These are phyloP conservation scores for Drosophila parabipectinata DNA, from an alignment of 1,140 invertebrate genomes.

Conservation along the genomic window DNA sequence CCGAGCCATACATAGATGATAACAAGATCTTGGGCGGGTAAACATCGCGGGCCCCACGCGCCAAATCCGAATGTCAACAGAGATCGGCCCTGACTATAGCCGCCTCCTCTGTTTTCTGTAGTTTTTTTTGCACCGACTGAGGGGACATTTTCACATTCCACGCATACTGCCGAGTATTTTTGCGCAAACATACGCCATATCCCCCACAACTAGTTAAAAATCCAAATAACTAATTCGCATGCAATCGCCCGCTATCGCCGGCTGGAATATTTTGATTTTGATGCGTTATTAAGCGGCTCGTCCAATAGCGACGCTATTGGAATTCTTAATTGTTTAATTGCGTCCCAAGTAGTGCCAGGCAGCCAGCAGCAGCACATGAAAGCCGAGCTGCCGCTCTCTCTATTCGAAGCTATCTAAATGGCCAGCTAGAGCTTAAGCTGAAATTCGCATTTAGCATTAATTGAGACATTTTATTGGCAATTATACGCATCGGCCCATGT, in stretches of 20 bases:
- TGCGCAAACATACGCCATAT: slow-evolving; percentile 41
- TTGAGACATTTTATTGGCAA: slow-evolving; percentile 48
- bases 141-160: slow-evolving; percentile 69
- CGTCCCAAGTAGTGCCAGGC: slow-evolving; percentile 45
- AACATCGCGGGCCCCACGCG: slow-evolving; percentile 62
- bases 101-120: slow-evolving; percentile 17
- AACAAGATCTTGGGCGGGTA: slow-evolving; percentile 63
- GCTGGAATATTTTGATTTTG: slow-evolving; percentile 56
- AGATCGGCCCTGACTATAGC: slow-evolving; percentile 29
- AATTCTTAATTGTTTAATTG: slow-evolving; percentile 79
- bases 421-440: slow-evolving; percentile 14
- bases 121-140: slow-evolving; percentile 50
- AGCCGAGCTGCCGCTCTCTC: slow-evolving; percentile 51
- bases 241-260: slow-evolving; percentile 3
- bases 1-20: slow-evolving; percentile 35
- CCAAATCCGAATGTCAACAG: slow-evolving; percentile 70
- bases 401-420: slow-evolving; percentile 36
- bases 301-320: slow-evolving; percentile 48
- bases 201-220: slow-evolving; percentile 67
- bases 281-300: slow-evolving; percentile 71
- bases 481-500: slow-evolving; percentile 18
- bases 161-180: slow-evolving; percentile 57
- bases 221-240: slow-evolving; percentile 51
- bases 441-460: slow-evolving; percentile 52
- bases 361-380: slow-evolving; percentile 42